Evolutionary conservation across 2,888 invertebrate genomes (phyloP).

Genomic region (Encarsia formosa): DNA sequence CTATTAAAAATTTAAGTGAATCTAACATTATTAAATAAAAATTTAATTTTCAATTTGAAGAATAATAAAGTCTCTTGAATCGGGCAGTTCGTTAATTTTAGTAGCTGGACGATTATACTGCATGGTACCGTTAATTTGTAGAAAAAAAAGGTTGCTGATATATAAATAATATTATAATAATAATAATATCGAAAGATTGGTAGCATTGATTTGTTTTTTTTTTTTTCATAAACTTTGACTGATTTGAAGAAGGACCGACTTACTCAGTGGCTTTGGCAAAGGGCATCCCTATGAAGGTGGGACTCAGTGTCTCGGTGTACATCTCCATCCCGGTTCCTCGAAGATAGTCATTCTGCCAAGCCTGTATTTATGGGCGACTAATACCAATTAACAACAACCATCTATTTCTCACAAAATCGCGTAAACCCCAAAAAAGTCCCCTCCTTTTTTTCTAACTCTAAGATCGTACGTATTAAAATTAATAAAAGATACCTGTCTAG

Average conservation of each 20-base stretch:
- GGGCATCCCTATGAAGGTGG: conserved; percentile 96
- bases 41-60: no score
- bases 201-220: no score
- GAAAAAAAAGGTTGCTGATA: not conserved
- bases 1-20: not conserved
- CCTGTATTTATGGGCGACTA: conserved; percentile 91
- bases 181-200: no score
- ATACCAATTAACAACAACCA: conserved; percentile 51
- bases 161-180: no score
- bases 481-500: no score
- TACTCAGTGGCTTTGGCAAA: conserved; percentile 99
- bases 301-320: conserved; percentile 98
- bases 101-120: not conserved
- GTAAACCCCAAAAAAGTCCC: no score
- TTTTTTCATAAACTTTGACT: conserved; percentile 21
- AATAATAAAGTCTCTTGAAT: conserved; percentile 49
- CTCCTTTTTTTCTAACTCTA: no score
- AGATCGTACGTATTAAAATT: no score
- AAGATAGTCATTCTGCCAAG: conserved; percentile 99
- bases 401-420: no score
- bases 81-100: not conserved
- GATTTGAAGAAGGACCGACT: conserved; percentile 61
- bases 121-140: conserved; percentile 2
- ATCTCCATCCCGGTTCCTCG: conserved; percentile 99
- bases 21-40: no score